Percentiles rank a stretch among this genome's conserved stretches.
phyloP scores from a whole-genome alignment of 2,797 vertebrate species.

The Lerista edwardsae region DNA sequence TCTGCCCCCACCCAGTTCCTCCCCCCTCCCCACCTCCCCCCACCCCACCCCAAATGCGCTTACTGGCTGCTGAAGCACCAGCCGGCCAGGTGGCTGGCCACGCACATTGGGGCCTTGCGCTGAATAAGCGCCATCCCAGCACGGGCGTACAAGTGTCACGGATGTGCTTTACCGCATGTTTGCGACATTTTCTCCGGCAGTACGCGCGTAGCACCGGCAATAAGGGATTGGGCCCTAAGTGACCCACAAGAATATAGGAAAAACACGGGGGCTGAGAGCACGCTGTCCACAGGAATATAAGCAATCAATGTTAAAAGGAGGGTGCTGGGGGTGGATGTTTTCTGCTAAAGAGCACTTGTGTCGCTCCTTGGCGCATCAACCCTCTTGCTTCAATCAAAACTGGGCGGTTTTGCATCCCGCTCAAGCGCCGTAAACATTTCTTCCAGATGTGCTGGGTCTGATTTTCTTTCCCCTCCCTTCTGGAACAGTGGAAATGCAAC shows the following conservation, averaged over 20 bases:
- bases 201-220: no score
- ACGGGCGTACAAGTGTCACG: no score
- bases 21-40: no score
- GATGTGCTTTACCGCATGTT: no score
- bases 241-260: background rate
- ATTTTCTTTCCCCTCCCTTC: background rate
- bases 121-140: no score
- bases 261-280: background rate
- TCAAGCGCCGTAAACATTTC: slow-evolving; percentile 39
- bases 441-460: slow-evolving; percentile 35
- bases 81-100: no score
- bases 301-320: background rate
- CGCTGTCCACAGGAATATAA: background rate
- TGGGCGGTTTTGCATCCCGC: slow-evolving; percentile 38
- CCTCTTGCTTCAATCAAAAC: slow-evolving; percentile 39
- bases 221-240: no score
- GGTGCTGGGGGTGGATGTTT: background rate
- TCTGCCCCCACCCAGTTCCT: no score
- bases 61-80: no score
- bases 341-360: background rate
- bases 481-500: background rate
- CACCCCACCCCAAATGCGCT: no score
- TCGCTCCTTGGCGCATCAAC: slow-evolving; percentile 21
- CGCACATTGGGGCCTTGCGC: no score
- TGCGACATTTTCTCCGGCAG: no score